Percentiles rank a stretch among this genome's conserved stretches.
These are phyloP conservation scores for Phalacrocorax brasilianus DNA, from an alignment of 2,113 vertebrate species.

Conservation along the genomic window DNA sequence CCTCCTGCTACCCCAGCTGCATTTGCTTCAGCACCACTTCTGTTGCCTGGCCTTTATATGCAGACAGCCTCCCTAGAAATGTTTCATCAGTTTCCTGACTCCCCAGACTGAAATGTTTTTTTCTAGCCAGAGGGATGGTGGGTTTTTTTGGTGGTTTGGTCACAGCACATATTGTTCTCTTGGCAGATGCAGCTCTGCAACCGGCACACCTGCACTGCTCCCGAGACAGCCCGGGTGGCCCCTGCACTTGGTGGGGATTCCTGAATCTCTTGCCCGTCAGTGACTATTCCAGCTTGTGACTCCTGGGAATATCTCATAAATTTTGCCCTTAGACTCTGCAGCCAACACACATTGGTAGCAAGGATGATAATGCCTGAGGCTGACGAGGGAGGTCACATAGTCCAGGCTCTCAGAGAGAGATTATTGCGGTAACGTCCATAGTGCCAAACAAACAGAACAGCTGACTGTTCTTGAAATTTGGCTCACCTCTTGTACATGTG, in stretches of 20 bases:
- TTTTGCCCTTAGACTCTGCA: background rate
- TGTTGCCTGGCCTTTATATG: background rate
- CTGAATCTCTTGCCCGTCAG: accelerated
- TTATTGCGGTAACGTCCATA: background rate
- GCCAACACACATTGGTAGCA: background rate
- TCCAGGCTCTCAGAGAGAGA: accelerated
- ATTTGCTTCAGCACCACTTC: background rate
- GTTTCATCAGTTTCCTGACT: background rate
- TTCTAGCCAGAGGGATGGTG: background rate
- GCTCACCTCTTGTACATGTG: background rate
- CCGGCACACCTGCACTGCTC: background rate
- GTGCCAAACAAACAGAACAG: background rate
- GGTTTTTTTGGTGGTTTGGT: background rate
- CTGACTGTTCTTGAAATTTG: background rate
- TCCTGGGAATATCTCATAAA: background rate
- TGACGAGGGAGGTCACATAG: background rate
- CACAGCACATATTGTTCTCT: background rate
- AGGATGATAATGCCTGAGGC: accelerated
- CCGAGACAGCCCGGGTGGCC: background rate
- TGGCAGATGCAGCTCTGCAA: background rate
- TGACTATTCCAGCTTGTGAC: background rate
- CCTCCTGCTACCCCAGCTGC: background rate
- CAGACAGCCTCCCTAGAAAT: background rate
- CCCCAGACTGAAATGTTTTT: background rate
- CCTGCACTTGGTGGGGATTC: background rate